phyloP scores from a whole-genome alignment of 2,888 invertebrate species.

The Temnothorax unifasciatus region DNA sequence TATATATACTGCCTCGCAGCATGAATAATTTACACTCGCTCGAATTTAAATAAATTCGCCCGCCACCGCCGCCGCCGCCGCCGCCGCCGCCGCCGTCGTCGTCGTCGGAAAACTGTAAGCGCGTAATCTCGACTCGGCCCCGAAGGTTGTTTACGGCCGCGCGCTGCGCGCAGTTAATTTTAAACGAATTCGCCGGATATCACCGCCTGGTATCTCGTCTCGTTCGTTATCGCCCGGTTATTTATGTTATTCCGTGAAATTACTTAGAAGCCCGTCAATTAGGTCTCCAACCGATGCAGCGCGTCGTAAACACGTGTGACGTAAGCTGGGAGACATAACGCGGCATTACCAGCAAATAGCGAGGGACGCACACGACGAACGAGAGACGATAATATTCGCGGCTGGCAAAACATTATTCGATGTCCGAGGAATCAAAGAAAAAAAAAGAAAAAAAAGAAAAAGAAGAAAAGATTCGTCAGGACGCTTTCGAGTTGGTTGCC shows the following conservation, averaged over 20 bases:
- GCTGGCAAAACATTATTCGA: neutral
- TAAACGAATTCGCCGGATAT: conserved; percentile 56
- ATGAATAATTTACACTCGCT: conserved; percentile 80
- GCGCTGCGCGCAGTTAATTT: conserved; percentile 57
- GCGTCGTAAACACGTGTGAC: conserved; percentile 47
- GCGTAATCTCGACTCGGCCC: conserved; percentile 59
- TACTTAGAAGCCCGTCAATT: conserved; percentile 43
- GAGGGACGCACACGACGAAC: neutral
- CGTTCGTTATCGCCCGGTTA: conserved; percentile 42
- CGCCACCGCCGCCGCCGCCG: conserved; percentile 34
- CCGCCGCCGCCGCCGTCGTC: neutral
- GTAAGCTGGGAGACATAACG: conserved; percentile 30
- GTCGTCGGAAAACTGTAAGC: conserved; percentile 24
- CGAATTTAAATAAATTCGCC: conserved; percentile 80
- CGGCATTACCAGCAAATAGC: conserved; percentile 12
- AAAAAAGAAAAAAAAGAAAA: neutral
- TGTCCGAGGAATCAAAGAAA: neutral
- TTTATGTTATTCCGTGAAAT: conserved; percentile 44
- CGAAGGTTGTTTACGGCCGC: conserved; percentile 75
- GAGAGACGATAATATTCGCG: neutral
- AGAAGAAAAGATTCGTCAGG: neutral
- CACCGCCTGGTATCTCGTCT: conserved; percentile 27
- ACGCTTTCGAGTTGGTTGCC: neutral
- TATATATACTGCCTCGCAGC: conserved; percentile 66
- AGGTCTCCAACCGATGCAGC: conserved; percentile 12